Base-by-base conservation (phyloP, 2,113 vertebrate species). In the Pluvianellus socialis region DNA sequence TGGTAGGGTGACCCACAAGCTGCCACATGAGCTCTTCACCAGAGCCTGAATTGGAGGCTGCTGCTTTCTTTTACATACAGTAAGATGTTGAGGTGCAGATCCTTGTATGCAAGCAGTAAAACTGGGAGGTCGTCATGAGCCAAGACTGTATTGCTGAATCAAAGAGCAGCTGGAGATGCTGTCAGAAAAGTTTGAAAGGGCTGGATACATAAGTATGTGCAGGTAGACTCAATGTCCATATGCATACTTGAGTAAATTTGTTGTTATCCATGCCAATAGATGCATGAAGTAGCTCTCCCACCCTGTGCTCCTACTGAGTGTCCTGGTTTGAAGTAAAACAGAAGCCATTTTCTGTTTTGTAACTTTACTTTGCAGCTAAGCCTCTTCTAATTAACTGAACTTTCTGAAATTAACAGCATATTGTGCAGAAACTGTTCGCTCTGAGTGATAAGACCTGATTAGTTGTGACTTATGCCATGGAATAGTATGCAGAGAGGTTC, bases 21-120 rank as follows among this genome's bases (percentile, higher is more conserved):
- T 38, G 7, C 38, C 0, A 1, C 0, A 1, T 27, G 30, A 22
- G 33, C 16, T 56, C 53, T 76, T 72, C 47, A 44, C 12, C 13
- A 42, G 18, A 50, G 16, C 33, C 45, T 56, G 26, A 62, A 45
- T 13, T 47, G 24, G 52, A 40, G 20, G 28, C 33, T 63, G 53
- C 53, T 71, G 40, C 21, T 52, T 33, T 21, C 22, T 83, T 59
- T 74, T 27, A 45, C 10, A 17, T 28, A 35, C 10, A 20, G 35
- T 56, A 45, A 55, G 8, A 24, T 38, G 35, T 30, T 30, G 18
- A 61, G 67, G 27, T 50, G 79, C 42, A 52, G 70, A 83, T 83
- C 27, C 30, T 76, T 56, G 53, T 3, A 8, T 26, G 18, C 19
- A 61, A 8, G 23, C 47, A 75, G 12, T 72, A 73, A 70, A 90